These are phyloP conservation scores for Agonum fuliginosum DNA, from an alignment of 2,888 invertebrate species.

Conservation along the genomic window DNA sequence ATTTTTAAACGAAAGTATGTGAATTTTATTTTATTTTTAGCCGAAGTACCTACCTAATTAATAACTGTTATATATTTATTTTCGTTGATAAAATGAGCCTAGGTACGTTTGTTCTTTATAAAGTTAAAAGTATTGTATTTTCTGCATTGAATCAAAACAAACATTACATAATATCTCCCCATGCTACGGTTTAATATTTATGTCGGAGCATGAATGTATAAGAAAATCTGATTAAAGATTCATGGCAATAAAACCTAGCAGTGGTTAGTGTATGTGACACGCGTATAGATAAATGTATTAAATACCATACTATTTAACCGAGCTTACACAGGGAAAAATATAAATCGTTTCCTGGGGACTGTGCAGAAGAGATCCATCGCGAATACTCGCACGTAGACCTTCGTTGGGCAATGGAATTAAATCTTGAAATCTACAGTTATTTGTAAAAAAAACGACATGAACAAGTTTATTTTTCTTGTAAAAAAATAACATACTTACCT, in stretches of 20 bases:
- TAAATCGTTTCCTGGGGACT: neutral
- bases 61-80: neutral
- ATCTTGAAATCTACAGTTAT: neutral
- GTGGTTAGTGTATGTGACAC: neutral
- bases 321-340: neutral
- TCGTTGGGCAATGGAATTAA: neutral
- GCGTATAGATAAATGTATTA: constrained; percentile 6
- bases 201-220: neutral
- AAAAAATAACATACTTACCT: no score
- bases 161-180: constrained; percentile 1
- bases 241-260: constrained; percentile 7
- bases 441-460: no score
- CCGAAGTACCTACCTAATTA: no score
- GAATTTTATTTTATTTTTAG: no score
- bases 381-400: neutral
- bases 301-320: constrained; percentile 12
- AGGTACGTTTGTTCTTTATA: no score
- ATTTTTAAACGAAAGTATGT: no score
- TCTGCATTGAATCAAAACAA: constrained; percentile 1
- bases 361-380: no score
- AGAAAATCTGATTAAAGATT: constrained; percentile 19
- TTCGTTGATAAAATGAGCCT: neutral
- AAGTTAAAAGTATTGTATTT: neutral
- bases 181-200: constrained; percentile 13
- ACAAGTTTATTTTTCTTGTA: no score